A percentile compares a stretch with the other conserved stretches of the same genome.
These are phyloP conservation scores for Leptopilina myrica DNA, from an alignment of 2,888 invertebrate genomes.

Conservation along the genomic window DNA sequence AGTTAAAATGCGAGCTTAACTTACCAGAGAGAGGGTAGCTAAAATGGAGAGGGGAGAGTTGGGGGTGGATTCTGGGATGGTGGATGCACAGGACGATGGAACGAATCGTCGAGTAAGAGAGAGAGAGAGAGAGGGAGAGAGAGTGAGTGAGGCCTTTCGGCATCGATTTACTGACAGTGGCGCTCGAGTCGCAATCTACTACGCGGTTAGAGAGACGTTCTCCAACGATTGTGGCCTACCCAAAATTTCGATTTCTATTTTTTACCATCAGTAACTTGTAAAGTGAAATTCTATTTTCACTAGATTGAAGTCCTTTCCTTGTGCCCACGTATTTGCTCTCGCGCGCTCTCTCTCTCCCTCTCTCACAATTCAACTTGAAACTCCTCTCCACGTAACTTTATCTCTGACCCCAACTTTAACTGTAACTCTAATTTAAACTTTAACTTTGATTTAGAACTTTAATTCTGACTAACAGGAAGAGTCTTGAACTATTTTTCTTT, in stretches of 20 bases:
- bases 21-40: constrained; percentile 55
- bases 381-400: constrained; percentile 4
- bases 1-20: constrained; percentile 61
- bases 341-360: too few species aligned
- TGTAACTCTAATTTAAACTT: constrained; percentile 1
- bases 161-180: constrained; percentile 71
- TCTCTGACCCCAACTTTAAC: constrained; percentile 21
- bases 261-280: constrained; percentile 14
- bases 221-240: constrained; percentile 29
- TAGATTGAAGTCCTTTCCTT: constrained; percentile 19
- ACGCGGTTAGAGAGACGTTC: constrained; percentile 48
- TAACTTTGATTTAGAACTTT: constrained; percentile 18
- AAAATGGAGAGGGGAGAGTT: constrained; percentile 43
- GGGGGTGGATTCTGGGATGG: constrained; percentile 43
- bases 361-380: neutral
- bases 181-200: constrained; percentile 67
- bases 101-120: constrained; percentile 46
- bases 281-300: constrained; percentile 26
- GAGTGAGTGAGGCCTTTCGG: constrained; percentile 55
- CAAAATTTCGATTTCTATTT: constrained; percentile 28
- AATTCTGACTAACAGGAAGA: neutral
- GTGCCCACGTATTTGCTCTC: neutral
- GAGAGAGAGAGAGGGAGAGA: constrained; percentile 51
- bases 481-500: too few species aligned
- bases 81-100: constrained; percentile 26